These are phyloP conservation scores for Stramonita haemastoma DNA, from an alignment of 2,888 invertebrate genomes.

Conservation along the genomic window DNA sequence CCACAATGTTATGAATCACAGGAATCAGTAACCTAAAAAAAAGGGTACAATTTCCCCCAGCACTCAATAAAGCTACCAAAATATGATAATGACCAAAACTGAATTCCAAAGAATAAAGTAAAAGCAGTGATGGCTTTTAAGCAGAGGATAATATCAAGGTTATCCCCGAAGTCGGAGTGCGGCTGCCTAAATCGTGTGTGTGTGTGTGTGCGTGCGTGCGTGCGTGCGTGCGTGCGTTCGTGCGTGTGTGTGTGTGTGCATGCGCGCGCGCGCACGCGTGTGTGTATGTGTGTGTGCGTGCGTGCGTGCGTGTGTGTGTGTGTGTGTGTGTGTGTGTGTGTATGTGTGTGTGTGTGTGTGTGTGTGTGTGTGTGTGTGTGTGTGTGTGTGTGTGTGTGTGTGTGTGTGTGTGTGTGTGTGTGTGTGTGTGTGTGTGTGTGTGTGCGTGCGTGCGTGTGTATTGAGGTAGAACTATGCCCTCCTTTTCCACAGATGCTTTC, in stretches of 20 bases:
- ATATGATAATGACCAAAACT: too few species aligned
- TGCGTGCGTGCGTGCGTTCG: neutral
- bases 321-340: constrained; percentile 22
- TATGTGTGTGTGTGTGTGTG: neutral
- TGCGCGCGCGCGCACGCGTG: neutral
- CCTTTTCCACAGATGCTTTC: too few species aligned
- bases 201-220: neutral
- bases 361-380: constrained; percentile 5
- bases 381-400: constrained; percentile 11
- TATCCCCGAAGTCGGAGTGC: too few species aligned
- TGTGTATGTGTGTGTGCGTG: constrained; percentile 23
- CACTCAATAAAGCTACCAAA: too few species aligned
- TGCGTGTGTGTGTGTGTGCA: constrained; percentile 1
- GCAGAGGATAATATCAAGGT: too few species aligned
- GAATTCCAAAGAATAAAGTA: too few species aligned
- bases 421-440: constrained; percentile 25
- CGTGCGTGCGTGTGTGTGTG: neutral
- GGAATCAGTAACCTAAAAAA: too few species aligned
- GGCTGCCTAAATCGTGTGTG: neutral
- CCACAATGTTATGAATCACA: too few species aligned
- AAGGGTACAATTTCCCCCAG: too few species aligned
- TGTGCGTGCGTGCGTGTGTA: neutral
- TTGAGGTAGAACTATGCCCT: neutral
- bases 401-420: constrained; percentile 14
- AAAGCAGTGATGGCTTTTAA: too few species aligned